Evolutionary conservation across 1,140 invertebrate genomes (phyloP).

Genomic region (Drosophila nebulosa): DNA sequence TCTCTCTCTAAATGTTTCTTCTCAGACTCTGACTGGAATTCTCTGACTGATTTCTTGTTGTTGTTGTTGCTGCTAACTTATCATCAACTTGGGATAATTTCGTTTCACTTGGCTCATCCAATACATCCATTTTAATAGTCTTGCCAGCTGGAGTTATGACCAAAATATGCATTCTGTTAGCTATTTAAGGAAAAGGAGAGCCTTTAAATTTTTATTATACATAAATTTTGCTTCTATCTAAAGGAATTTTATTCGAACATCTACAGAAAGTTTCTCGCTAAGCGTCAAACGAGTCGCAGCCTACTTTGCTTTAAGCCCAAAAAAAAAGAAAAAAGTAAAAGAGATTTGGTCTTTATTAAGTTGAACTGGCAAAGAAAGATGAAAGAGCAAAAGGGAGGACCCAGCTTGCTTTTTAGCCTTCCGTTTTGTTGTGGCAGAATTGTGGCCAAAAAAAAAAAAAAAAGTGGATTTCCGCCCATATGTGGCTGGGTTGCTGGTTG

Average conservation of each 20-base stretch:
- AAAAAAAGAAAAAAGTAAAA: too few species aligned
- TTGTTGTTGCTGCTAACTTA: not conserved
- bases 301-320: slow-evolving; percentile 22
- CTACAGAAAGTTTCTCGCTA: too few species aligned
- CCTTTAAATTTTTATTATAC: not conserved
- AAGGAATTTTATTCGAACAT: too few species aligned
- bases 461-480: slow-evolving; percentile 38
- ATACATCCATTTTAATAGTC: slow-evolving; percentile 16
- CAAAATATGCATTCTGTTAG: slow-evolving; percentile 42
- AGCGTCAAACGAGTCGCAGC: too few species aligned
- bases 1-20: not conserved
- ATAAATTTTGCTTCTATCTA: too few species aligned
- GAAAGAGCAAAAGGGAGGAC: slow-evolving; percentile 15
- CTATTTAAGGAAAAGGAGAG: not conserved
- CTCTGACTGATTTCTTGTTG: not conserved
- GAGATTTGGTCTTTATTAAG: not conserved
- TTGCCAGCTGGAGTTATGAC: slow-evolving; percentile 42
- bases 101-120: not conserved
- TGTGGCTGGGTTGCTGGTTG: slow-evolving; percentile 13
- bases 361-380: slow-evolving; percentile 28
- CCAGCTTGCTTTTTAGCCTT: slow-evolving; percentile 37
- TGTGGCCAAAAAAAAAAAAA: slow-evolving; percentile 33
- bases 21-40: not conserved
- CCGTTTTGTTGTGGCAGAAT: slow-evolving; percentile 45
- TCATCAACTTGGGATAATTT: not conserved